A percentile compares a stretch with the other conserved stretches of the same genome.
phyloP scores from a whole-genome alignment of 2,888 invertebrate species.

The Eupithecia tripunctaria region DNA sequence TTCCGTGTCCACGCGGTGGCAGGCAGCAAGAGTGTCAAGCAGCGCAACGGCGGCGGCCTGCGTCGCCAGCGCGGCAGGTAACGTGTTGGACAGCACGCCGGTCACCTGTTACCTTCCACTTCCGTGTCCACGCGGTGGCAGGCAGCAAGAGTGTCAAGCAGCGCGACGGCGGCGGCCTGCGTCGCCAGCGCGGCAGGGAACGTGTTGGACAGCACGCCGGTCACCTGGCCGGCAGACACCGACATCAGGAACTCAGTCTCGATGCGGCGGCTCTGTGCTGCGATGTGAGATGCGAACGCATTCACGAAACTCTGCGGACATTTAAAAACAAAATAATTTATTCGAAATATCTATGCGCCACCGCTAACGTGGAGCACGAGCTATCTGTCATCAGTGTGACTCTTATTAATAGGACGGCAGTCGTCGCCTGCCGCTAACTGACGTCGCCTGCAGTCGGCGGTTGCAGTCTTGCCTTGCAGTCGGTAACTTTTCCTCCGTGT shows the following conservation, averaged over 20 bases:
- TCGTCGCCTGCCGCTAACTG: too few relatives aligned
- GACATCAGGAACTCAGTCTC: constrained; percentile 61
- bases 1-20: constrained; percentile 38
- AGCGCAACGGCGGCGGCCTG: constrained; percentile 58
- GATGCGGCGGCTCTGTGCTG: constrained; percentile 65
- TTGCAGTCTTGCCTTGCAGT: too few relatives aligned
- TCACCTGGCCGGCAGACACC: constrained; percentile 49
- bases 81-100: constrained; percentile 48
- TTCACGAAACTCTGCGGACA: constrained; percentile 60
- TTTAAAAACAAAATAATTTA: not conserved
- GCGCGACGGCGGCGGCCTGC: constrained; percentile 56
- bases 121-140: constrained; percentile 38
- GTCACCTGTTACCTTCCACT: constrained; percentile 48
- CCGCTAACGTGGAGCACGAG: too few relatives aligned
- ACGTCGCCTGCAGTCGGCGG: too few relatives aligned
- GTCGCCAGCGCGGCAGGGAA: constrained; percentile 69
- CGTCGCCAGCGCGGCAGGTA: constrained; percentile 66
- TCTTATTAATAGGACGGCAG: too few relatives aligned
- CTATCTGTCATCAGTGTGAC: too few relatives aligned
- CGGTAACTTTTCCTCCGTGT: too few relatives aligned
- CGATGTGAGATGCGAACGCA: constrained; percentile 55
- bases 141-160: constrained; percentile 56
- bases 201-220: constrained; percentile 64
- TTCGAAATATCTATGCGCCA: too few relatives aligned
- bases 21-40: constrained; percentile 53